phyloP scores from a whole-genome alignment of 1,140 invertebrate species.

The Lepidotrigona ventralis region DNA sequence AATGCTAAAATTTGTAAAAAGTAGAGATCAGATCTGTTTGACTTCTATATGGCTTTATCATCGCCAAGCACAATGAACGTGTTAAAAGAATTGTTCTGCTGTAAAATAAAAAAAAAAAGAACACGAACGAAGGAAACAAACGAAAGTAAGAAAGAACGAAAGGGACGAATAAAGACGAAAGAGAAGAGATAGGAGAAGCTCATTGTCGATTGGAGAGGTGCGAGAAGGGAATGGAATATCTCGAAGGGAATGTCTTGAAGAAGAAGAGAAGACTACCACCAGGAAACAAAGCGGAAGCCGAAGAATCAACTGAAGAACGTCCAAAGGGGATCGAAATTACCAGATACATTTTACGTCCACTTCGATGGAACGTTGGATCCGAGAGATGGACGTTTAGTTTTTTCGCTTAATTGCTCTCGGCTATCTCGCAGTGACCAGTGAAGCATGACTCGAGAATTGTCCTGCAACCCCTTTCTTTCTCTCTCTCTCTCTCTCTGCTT shows the following conservation, averaged over 20 bases:
- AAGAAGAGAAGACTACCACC: background rate
- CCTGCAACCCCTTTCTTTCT: constrained; percentile 42
- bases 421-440: constrained; percentile 44
- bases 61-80: background rate
- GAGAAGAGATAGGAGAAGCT: constrained; percentile 46
- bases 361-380: constrained; percentile 14
- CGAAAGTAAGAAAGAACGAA: background rate
- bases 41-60: too few species aligned
- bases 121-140: background rate
- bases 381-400: constrained; percentile 23
- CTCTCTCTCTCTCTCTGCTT: background rate
- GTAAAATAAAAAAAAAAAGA: too few species aligned
- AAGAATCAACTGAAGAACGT: constrained; percentile 18
- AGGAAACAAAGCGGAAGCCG: background rate
- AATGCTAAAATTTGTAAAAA: background rate
- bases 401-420: constrained; percentile 51
- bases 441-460: constrained; percentile 59
- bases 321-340: constrained; percentile 27
- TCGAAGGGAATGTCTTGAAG: background rate
- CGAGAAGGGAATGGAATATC: constrained; percentile 54
- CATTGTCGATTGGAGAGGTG: constrained; percentile 74
- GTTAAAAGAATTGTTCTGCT: background rate
- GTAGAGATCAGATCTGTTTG: background rate
- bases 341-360: constrained; percentile 2
- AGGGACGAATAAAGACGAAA: too few species aligned